Evolutionary conservation across 2,888 invertebrate genomes (phyloP).

Genomic region (Venusia cambrica): DNA sequence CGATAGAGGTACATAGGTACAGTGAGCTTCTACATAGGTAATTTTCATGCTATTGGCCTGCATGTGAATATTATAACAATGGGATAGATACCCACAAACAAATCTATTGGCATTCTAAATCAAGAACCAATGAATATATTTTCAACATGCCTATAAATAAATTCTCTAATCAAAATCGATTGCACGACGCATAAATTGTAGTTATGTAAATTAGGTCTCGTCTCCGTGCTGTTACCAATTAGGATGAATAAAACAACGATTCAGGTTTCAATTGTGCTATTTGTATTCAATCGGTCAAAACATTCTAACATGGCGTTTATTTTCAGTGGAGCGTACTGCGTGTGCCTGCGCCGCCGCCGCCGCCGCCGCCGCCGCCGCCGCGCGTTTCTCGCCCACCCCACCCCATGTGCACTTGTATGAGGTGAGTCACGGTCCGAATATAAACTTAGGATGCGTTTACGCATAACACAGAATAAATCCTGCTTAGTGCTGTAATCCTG

Average conservation of each 20-base stretch:
- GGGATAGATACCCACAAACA: background rate
- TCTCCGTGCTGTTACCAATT: constrained; percentile 7
- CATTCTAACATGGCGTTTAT: constrained; percentile 32
- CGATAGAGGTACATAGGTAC: too few relatives aligned
- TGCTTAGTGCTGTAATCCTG: too few relatives aligned
- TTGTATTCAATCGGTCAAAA: constrained; percentile 26
- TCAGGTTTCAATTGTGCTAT: constrained; percentile 23
- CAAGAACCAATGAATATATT: constrained; percentile 8
- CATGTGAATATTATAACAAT: too few relatives aligned
- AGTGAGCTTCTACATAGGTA: too few relatives aligned
- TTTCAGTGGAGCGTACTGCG: constrained; percentile 61
- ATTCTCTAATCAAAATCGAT: constrained; percentile 2
- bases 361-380: constrained; percentile 52
- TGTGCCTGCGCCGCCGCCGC: constrained; percentile 54
- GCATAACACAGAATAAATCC: constrained; percentile 3
- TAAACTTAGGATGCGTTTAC: constrained; percentile 26
- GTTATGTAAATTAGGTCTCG: constrained; percentile 11
- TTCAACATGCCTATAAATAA: background rate
- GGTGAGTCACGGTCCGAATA: constrained; percentile 66
- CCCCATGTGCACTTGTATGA: constrained; percentile 70
- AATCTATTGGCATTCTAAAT: background rate
- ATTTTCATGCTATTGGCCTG: too few relatives aligned
- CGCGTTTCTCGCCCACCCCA: too few relatives aligned
- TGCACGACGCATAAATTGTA: constrained; percentile 12
- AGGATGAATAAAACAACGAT: too few relatives aligned